phyloP scores from a whole-genome alignment of 1,140 invertebrate genomes.

The Lithobius niger region DNA sequence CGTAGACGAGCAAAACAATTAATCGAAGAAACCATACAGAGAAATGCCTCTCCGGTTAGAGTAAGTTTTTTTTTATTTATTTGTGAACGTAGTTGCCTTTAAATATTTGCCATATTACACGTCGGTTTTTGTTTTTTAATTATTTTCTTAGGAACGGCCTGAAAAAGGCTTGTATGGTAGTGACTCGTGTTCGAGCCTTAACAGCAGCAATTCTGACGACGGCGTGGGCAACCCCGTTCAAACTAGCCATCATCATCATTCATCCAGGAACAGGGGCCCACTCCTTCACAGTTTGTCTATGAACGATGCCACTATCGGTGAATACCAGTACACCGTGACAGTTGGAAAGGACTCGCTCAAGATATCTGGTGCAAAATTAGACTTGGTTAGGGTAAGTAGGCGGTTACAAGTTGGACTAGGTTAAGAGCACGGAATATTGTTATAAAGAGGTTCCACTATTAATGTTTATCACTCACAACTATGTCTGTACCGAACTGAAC shows the following conservation, averaged over 20 bases:
- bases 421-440: no score
- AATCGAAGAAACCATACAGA: slow-evolving; percentile 80
- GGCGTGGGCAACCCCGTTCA: background rate
- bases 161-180: slow-evolving; percentile 3
- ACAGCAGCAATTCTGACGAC: slow-evolving; percentile 11
- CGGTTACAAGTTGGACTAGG: no score
- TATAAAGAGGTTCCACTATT: no score
- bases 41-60: slow-evolving; percentile 77
- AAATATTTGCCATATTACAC: background rate
- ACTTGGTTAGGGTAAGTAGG: slow-evolving; percentile 61
- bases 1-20: slow-evolving; percentile 70
- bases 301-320: slow-evolving; percentile 64
- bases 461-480: no score
- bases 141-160: background rate
- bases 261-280: slow-evolving; percentile 22
- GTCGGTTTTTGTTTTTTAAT: background rate
- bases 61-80: slow-evolving; percentile 18
- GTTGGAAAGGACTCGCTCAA: slow-evolving; percentile 63
- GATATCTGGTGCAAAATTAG: slow-evolving; percentile 66
- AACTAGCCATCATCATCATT: background rate
- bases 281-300: slow-evolving; percentile 64
- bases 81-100: slow-evolving; percentile 10
- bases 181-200: background rate
- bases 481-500: no score
- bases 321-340: slow-evolving; percentile 73